Evolutionary conservation across 1,140 invertebrate species (phyloP).

Genomic region (Chelonus insularis): DNA sequence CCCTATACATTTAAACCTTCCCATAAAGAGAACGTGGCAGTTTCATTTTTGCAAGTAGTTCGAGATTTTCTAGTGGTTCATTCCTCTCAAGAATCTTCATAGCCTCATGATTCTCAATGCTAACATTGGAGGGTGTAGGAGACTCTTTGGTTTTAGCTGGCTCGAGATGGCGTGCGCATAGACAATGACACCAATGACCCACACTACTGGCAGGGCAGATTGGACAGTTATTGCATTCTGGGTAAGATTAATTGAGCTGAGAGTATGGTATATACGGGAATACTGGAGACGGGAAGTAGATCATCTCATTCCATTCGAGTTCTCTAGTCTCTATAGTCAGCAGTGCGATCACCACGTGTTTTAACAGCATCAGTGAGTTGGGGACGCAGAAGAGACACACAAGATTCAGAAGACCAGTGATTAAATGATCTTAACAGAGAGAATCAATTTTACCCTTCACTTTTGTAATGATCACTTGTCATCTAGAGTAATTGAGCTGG

Average conservation of each 20-base stretch:
- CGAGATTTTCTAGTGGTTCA: slow-evolving; percentile 43
- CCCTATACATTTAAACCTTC: background rate
- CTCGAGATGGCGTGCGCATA: slow-evolving; percentile 27
- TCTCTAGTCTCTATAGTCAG: background rate
- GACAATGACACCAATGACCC: slow-evolving; percentile 49
- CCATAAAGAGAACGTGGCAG: background rate
- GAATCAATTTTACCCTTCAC: slow-evolving; percentile 40
- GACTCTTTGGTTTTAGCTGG: too few relatives aligned
- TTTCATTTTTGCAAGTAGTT: slow-evolving; percentile 34
- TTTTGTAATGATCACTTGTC: slow-evolving; percentile 40
- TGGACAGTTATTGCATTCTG: slow-evolving; percentile 63
- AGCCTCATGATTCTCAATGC: background rate
- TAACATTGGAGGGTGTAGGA: too few relatives aligned
- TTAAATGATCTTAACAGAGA: slow-evolving; percentile 47
- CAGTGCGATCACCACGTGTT: background rate
- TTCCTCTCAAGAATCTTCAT: background rate
- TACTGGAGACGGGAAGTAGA: background rate
- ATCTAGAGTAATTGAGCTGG: slow-evolving; percentile 50
- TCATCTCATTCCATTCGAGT: background rate
- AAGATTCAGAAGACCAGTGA: slow-evolving; percentile 33
- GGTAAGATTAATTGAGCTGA: slow-evolving; percentile 59
- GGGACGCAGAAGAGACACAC: too few relatives aligned
- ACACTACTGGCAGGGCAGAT: slow-evolving; percentile 48
- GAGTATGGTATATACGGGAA: slow-evolving; percentile 12
- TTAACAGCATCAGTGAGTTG: too few relatives aligned